Evolutionary conservation across 2,797 vertebrate genomes (phyloP), one percentile per base, ranked within the genome.

Genomic region (Manis pentadactyla): DNA sequence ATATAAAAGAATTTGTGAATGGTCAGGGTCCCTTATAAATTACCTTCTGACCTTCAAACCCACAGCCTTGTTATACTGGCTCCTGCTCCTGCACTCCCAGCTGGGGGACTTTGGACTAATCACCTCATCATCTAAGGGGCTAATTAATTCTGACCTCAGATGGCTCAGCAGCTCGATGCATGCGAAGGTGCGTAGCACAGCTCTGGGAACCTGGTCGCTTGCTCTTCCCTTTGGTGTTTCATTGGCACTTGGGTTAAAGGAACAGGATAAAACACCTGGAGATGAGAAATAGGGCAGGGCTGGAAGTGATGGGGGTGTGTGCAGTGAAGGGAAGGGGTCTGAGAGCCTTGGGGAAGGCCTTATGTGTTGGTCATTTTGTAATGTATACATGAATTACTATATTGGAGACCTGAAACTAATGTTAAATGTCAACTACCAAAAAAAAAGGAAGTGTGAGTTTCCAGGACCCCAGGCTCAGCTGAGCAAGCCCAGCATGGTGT

Each of bases 181-280:
- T 23, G 53, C 61, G 13, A 59, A 31, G 25, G 34, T 12, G 14
- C 42, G 64, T 15, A 23, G 63, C 64, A 13, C 3, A 5, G 46
- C 0, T 0, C 18, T 14, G 1, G 19, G 21, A 18, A 42, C 3
- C 1, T 0, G 51, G 51, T 18, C 12, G 51, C 77, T n/a, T 34
- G 31, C 13, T n/a, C 19, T 9, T 42, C 21, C 46, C 31, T 74
- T 51, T 39, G 14, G 34, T 46, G 19, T 51, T 21, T 66, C 55
- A 39, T 19, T 55, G 53, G 42, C 53, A 27, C 46, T 15, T 61
- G 87, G 61, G 74, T 23, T 23, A 11, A 42, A 14, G 23, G 51
- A 66, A 59, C 0, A 0, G 49, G 59, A 27, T 4, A 5, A 27
- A 23, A 8, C 39, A 31, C 9, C 7, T 8, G 29, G 34, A 63